Conservation (phyloP, 53 echinoderm and acorn worm genomes). For the Crossaster papposus region DNA sequence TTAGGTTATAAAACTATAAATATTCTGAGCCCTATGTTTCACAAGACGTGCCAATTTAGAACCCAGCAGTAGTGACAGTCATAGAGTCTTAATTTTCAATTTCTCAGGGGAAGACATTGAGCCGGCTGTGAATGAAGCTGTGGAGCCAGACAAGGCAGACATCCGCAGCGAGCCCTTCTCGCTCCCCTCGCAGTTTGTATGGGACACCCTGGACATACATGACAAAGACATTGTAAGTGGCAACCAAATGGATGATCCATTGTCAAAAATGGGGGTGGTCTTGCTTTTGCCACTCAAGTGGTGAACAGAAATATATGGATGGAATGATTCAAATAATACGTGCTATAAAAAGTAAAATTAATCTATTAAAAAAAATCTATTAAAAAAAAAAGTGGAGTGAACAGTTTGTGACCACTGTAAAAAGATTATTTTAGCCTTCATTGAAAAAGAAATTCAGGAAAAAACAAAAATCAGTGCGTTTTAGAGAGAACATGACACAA, state of each 20-base stretch:
- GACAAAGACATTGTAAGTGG: conserved; percentile 68
- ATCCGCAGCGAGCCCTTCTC: conserved; percentile 85
- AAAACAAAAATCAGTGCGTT: too few species aligned
- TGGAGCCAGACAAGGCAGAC: conserved; percentile 81
- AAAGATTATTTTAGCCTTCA: too few species aligned
- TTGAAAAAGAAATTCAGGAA: too few species aligned
- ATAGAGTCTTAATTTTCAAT: not conserved
- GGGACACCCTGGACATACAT: conserved; percentile 95
- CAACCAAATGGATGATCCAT: not conserved
- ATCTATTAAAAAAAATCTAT: not conserved
- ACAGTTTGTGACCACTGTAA: too few species aligned
- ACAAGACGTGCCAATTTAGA: not conserved
- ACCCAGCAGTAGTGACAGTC: not conserved
- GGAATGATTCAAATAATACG: too few species aligned
- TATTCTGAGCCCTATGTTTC: too few species aligned
- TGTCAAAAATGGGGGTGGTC: not conserved
- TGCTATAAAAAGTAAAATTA: not conserved
- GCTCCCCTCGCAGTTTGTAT: conserved; percentile 79
- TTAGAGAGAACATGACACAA: not conserved
- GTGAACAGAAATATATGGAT: not conserved
- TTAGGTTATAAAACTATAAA: too few species aligned
- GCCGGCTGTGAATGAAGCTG: conserved; percentile 72
- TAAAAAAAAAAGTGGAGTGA: too few species aligned
- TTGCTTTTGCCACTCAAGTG: not conserved
- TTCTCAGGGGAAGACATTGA: conserved; percentile 69